phyloP scores from a whole-genome alignment of 1,140 invertebrate genomes.

The Caenorhabditis briggsae region DNA sequence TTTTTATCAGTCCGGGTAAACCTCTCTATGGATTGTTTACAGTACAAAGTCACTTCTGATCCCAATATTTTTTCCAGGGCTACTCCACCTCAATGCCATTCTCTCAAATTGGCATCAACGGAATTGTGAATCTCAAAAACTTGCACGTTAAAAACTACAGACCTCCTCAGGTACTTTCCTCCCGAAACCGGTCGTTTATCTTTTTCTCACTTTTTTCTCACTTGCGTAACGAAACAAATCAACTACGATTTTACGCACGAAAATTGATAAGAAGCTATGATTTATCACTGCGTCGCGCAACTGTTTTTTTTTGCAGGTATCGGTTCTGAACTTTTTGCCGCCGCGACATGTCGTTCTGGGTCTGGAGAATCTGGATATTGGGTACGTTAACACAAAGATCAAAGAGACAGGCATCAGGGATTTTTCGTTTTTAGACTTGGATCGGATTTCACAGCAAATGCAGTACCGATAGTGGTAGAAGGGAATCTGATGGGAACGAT shows the following conservation, averaged over 20 bases:
- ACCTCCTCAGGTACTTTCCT: constrained; percentile 65
- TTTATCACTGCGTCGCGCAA: background rate
- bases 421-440: background rate
- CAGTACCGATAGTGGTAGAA: constrained; percentile 59
- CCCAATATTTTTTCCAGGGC: background rate
- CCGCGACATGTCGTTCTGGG: constrained; percentile 71
- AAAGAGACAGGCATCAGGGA: background rate
- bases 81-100: constrained; percentile 69
- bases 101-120: constrained; percentile 71
- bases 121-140: constrained; percentile 71
- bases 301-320: constrained; percentile 57
- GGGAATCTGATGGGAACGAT: constrained; percentile 70
- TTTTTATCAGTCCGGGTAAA: too few relatives aligned
- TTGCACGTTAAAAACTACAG: constrained; percentile 72
- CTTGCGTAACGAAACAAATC: background rate
- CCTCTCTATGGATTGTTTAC: too few relatives aligned
- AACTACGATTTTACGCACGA: background rate
- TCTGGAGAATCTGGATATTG: constrained; percentile 74
- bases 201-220: background rate
- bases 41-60: background rate
- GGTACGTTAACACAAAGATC: constrained; percentile 66
- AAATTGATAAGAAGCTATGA: background rate
- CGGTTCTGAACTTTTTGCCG: constrained; percentile 71
- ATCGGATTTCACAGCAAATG: constrained; percentile 38
- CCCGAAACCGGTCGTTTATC: background rate